A percentile compares a stretch with the other conserved stretches of the same genome.
Conservation (phyloP, 1,140 invertebrate species). For the Cecropterus lyciades region DNA sequence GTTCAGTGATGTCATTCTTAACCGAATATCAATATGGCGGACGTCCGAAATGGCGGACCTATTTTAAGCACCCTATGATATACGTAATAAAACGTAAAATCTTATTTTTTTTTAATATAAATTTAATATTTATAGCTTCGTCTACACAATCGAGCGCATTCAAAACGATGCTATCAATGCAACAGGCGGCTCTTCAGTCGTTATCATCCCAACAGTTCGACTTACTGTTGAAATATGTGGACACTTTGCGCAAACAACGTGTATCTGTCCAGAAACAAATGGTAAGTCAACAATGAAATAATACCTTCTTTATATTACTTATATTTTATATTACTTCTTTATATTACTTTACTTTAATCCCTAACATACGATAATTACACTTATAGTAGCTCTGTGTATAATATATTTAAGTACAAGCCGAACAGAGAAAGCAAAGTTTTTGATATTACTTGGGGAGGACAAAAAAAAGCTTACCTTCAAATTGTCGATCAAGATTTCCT, state of each 20-base stretch:
- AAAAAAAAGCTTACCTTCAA: too few relatives aligned
- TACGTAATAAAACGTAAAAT: too few relatives aligned
- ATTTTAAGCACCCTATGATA: too few relatives aligned
- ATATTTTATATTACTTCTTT: too few relatives aligned
- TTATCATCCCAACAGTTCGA: conserved; percentile 52
- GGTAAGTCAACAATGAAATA: conserved; percentile 39
- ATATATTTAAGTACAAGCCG: too few relatives aligned
- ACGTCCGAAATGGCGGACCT: too few relatives aligned
- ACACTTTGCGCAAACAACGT: conserved; percentile 56
- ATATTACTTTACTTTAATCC: background rate
- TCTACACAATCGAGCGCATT: conserved; percentile 34
- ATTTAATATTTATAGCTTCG: background rate
- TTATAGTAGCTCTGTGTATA: too few relatives aligned
- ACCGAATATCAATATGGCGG: too few relatives aligned
- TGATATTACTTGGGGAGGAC: too few relatives aligned
- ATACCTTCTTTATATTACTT: background rate
- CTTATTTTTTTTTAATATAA: background rate
- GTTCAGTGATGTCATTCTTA: too few relatives aligned
- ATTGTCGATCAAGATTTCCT: too few relatives aligned
- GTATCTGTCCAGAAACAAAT: conserved; percentile 46
- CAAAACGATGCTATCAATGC: conserved; percentile 45
- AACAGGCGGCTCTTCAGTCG: conserved; percentile 56
- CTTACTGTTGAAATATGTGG: conserved; percentile 58
- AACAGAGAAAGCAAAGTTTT: too few relatives aligned
- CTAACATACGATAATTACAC: background rate